These are phyloP conservation scores for Eulemur mongoz DNA, from an alignment of 2,797 vertebrate genomes.

Conservation along the genomic window DNA sequence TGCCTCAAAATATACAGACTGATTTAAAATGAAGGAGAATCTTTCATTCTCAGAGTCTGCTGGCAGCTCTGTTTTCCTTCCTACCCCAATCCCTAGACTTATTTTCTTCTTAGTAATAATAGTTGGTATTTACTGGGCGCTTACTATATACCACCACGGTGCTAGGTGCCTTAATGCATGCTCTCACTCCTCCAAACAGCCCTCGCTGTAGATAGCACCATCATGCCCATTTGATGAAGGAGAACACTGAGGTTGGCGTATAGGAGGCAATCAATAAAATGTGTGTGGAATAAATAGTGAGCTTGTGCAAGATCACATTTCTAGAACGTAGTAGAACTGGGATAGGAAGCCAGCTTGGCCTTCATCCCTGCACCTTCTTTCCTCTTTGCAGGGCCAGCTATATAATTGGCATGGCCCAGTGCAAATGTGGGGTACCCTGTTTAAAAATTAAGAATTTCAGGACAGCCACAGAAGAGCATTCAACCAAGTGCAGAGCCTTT, in stretches of 20 bases:
- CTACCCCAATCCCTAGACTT: neutral
- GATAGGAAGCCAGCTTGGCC: neutral
- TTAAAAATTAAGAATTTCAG: neutral
- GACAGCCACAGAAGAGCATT: neutral
- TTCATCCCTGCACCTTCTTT: neutral
- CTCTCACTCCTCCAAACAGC: neutral
- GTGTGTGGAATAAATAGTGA: neutral
- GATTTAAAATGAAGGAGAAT: neutral
- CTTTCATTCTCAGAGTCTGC: neutral
- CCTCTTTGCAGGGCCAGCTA: neutral
- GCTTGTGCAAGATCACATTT: neutral
- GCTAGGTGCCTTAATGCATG: neutral
- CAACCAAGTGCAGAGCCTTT: neutral
- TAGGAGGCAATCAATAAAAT: neutral
- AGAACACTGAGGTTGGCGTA: neutral
- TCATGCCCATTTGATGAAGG: neutral
- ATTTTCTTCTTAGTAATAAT: neutral
- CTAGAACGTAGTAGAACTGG: neutral
- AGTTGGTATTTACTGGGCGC: neutral
- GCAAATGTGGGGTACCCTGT: neutral
- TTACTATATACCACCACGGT: neutral
- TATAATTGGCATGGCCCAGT: neutral
- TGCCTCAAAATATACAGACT: neutral
- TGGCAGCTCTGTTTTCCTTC: neutral
- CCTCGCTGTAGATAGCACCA: neutral